Percentiles rank a stretch among this genome's conserved stretches.
phyloP scores from a whole-genome alignment of 2,888 invertebrate genomes.

The Chaitophorus viminalis region DNA sequence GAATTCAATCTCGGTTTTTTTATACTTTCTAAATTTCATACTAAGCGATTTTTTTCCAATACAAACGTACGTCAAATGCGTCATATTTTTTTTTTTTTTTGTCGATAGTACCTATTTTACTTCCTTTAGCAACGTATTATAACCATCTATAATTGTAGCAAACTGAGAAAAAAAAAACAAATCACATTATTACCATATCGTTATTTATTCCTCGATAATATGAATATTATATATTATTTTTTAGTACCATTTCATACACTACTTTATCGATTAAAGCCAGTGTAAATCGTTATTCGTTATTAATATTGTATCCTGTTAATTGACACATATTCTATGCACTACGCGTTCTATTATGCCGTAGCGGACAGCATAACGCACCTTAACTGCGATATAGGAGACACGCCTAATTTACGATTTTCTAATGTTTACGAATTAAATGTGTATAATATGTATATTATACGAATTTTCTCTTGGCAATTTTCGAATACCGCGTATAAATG shows the following conservation, averaged over 20 bases:
- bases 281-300: not conserved
- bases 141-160: not conserved
- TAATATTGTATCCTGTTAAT: not conserved
- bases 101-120: not conserved
- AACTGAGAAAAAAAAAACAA: not conserved
- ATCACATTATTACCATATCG: not conserved
- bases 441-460: not conserved
- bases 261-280: not conserved
- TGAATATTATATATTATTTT: not conserved
- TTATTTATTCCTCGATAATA: not conserved
- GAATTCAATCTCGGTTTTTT: not conserved
- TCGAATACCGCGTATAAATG: not conserved
- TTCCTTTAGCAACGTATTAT: not conserved
- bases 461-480: not conserved
- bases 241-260: not conserved
- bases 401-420: conserved; percentile 23
- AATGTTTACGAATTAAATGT: conserved; percentile 15
- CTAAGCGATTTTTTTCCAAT: not conserved
- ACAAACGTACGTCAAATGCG: not conserved
- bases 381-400: not conserved
- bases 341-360: not conserved
- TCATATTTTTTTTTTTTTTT: not conserved
- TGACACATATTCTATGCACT: not conserved
- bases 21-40: conserved; percentile 30
- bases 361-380: not conserved